A percentile compares a stretch with the other conserved stretches of the same genome.
phyloP scores from a whole-genome alignment of 2,113 vertebrate genomes.

The Eulemur rufifrons region DNA sequence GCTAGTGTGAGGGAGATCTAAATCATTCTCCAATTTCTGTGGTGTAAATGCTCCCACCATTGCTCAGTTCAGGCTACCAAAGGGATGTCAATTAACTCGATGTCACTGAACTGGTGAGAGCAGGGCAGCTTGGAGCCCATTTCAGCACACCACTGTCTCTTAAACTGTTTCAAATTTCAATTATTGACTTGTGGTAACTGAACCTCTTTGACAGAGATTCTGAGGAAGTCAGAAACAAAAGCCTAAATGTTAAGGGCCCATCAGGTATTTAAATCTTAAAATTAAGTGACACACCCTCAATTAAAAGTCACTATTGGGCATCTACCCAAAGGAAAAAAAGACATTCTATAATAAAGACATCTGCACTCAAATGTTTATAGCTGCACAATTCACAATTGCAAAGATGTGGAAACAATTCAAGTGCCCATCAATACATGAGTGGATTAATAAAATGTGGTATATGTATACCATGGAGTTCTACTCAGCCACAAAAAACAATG shows the following conservation, averaged over 20 bases:
- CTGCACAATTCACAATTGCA: too few relatives aligned
- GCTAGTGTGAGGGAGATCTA: not conserved
- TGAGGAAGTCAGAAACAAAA: slow-evolving; percentile 26
- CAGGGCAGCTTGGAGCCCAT: not conserved
- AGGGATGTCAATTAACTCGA: not conserved
- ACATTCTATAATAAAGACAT: too few relatives aligned
- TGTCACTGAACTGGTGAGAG: not conserved
- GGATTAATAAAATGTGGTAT: too few relatives aligned
- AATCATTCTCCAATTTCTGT: slow-evolving; percentile 30
- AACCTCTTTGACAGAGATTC: not conserved
- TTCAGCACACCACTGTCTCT: not conserved
- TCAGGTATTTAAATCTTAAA: not conserved
- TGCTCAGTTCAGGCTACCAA: not conserved
- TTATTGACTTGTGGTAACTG: not conserved
- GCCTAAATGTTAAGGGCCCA: not conserved
- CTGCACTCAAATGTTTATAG: too few relatives aligned
- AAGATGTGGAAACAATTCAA: too few relatives aligned
- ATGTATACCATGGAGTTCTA: too few relatives aligned
- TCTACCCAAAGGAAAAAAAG: too few relatives aligned
- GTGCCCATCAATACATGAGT: too few relatives aligned
- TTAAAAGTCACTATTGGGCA: not conserved
- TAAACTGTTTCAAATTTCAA: not conserved
- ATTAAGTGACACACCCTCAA: not conserved
- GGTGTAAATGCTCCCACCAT: not conserved
- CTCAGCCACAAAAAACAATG: too few relatives aligned